These are phyloP conservation scores for Semicossyphus pulcher DNA, from an alignment of 2,113 vertebrate species.

Conservation along the genomic window DNA sequence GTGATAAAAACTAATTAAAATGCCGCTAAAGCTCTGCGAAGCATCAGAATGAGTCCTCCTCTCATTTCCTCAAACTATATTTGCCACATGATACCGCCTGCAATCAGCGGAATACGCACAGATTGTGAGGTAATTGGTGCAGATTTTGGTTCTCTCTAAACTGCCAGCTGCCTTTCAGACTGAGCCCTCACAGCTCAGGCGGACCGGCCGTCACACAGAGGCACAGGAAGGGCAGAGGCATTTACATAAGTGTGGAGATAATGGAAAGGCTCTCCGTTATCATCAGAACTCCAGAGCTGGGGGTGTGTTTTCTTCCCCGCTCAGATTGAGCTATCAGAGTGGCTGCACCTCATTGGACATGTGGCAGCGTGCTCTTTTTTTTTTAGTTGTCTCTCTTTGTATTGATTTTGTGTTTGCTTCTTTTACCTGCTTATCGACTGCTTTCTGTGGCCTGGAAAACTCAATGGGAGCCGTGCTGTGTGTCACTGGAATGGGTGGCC, in stretches of 20 bases:
- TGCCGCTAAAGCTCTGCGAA: constrained; percentile 40
- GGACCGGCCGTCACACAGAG: constrained; percentile 31
- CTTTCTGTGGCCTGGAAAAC: constrained; percentile 4
- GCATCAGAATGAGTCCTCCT: constrained; percentile 24
- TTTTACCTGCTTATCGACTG: constrained; percentile 30
- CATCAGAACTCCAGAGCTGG: constrained; percentile 59
- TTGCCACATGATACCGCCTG: constrained; percentile 31
- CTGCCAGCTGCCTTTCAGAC: constrained; percentile 56
- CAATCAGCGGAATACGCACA: constrained; percentile 45
- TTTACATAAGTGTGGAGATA: constrained; percentile 66
- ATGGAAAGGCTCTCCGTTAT: constrained; percentile 64
- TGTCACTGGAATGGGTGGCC: constrained; percentile 3
- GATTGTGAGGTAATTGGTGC: constrained; percentile 47
- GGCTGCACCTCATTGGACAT: constrained; percentile 1
- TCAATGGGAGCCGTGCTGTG: constrained; percentile 4
- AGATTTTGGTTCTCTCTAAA: constrained; percentile 37
- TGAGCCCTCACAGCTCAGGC: constrained; percentile 14
- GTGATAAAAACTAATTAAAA: constrained; percentile 60
- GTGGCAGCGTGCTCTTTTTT: neutral
- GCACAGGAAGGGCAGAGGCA: constrained; percentile 36
- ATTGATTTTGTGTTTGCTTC: constrained; percentile 31
- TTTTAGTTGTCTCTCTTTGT: neutral
- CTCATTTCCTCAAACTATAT: constrained; percentile 45
- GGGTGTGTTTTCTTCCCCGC: constrained; percentile 17
- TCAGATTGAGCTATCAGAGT: neutral